Conservation (phyloP, 2,888 invertebrate genomes). For the Lordiphosa fenestrarum region DNA sequence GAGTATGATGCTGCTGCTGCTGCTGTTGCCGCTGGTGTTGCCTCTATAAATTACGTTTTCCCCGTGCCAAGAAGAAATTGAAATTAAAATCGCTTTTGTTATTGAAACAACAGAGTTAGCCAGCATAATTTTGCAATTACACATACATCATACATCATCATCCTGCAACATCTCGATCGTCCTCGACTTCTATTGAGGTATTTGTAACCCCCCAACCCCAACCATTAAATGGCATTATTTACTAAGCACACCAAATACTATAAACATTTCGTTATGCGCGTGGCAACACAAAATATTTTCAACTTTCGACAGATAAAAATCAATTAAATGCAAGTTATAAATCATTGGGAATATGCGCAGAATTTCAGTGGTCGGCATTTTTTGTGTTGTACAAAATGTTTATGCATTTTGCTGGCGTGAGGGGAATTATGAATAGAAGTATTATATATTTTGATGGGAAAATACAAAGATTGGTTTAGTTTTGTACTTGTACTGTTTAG, state of each 20-base stretch:
- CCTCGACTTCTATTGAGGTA: constrained; percentile 28
- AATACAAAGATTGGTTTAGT: constrained; percentile 5
- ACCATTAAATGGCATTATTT: background rate
- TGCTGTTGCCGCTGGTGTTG: constrained; percentile 14
- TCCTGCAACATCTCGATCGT: constrained; percentile 32
- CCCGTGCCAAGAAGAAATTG: constrained; percentile 44
- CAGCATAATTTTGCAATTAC: constrained; percentile 44
- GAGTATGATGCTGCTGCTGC: constrained; percentile 25
- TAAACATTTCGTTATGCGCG: constrained; percentile 28
- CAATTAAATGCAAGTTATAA: constrained; percentile 51
- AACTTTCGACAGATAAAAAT: constrained; percentile 39
- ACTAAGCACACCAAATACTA: background rate
- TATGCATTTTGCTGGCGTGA: constrained; percentile 6
- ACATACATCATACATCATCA: constrained; percentile 18
- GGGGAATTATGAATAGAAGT: background rate
- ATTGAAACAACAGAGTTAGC: constrained; percentile 37
- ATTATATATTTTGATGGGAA: constrained; percentile 15
- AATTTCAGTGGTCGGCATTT: constrained; percentile 12
- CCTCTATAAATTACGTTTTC: constrained; percentile 51
- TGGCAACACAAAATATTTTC: constrained; percentile 19
- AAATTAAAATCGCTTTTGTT: constrained; percentile 46
- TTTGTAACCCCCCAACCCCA: constrained; percentile 1
- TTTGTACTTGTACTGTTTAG: background rate
- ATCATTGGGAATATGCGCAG: constrained; percentile 41
- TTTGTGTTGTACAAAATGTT: constrained; percentile 23